Evolutionary conservation across 2,113 vertebrate genomes (phyloP), one percentile per base, ranked within the genome.

Genomic region (Rhabdomys dilectus): DNA sequence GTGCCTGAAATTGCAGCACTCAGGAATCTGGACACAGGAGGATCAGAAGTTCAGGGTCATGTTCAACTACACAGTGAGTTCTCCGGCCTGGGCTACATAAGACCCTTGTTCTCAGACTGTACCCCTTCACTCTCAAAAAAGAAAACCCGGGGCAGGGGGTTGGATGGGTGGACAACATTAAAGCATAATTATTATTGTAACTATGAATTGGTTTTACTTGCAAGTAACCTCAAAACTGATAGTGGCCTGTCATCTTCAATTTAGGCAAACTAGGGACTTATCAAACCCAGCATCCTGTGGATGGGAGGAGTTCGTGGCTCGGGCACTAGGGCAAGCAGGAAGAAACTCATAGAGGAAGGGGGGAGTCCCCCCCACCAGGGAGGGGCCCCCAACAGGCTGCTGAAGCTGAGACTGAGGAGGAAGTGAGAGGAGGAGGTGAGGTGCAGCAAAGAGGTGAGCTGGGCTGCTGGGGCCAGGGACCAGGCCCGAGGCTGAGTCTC

Each of bases 371-470:
- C 31, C 68, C 60, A 45, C 72, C 94, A 76, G 96, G 96, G 97
- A 97, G 96, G 97, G 97, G 97, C 96, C 91, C 87, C 70, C 19
- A 62, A 75, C n/a, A 3, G 60, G 88, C 88, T 91, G 91, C 82
- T 76, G 72, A 89, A 81, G 91, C 96, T 91, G 89, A 42, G 51
- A 53, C 86, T 86, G 31, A 97, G 95, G 96, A 98, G 98, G 98
- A 98, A 98, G 98, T 98, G 97, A 96, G 94, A 95, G 91, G 97
- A 97, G 96, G 97, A 97, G 97, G 97, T 94, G 84, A 97, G 97
- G 95, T 96, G 73, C 81, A 3, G 78, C 93, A 2, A 34, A 29
- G 90, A 98, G 97, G 96, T 97, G 78, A 97, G 97, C 80, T 42
- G 85, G 86, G 62, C 72, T 91, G 51, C 39, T n/a, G 64, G 66